A percentile compares a stretch with the other conserved stretches of the same genome.
These are phyloP conservation scores for Neoscelio sp. DNA, from an alignment of 2,888 invertebrate genomes.

Conservation along the genomic window DNA sequence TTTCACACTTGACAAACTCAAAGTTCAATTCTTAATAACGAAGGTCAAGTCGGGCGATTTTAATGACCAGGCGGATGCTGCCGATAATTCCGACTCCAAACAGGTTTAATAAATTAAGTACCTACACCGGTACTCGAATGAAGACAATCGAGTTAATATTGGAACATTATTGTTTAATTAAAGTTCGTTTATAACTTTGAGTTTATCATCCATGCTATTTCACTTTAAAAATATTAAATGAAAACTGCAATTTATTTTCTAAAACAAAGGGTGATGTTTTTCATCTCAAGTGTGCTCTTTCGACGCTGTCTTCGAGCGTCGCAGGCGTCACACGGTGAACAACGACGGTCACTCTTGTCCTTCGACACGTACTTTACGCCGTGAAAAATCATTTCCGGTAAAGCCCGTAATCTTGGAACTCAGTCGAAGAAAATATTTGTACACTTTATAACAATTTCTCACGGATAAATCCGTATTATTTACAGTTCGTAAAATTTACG, in stretches of 20 bases:
- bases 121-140: too few relatives aligned
- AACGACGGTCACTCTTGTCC: slow-evolving; percentile 42
- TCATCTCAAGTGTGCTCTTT: slow-evolving; percentile 38
- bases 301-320: slow-evolving; percentile 40
- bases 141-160: too few relatives aligned
- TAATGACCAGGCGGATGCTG: too few relatives aligned
- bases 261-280: slow-evolving; percentile 44
- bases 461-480: slow-evolving; percentile 40
- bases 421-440: slow-evolving; percentile 44
- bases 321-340: slow-evolving; percentile 36
- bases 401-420: slow-evolving; percentile 20
- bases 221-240: too few relatives aligned
- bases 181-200: too few relatives aligned
- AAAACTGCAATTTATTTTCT: slow-evolving; percentile 25
- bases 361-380: slow-evolving; percentile 23
- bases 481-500: slow-evolving; percentile 36
- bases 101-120: too few relatives aligned
- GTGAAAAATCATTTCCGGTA: slow-evolving; percentile 53
- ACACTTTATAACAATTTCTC: slow-evolving; percentile 51
- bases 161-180: slow-evolving; percentile 28
- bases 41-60: too few relatives aligned
- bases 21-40: too few relatives aligned
- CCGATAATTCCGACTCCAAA: too few relatives aligned
- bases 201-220: too few relatives aligned
- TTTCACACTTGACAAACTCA: too few relatives aligned